phyloP scores from a whole-genome alignment of 2,888 invertebrate species.

The Luperina testacea region DNA sequence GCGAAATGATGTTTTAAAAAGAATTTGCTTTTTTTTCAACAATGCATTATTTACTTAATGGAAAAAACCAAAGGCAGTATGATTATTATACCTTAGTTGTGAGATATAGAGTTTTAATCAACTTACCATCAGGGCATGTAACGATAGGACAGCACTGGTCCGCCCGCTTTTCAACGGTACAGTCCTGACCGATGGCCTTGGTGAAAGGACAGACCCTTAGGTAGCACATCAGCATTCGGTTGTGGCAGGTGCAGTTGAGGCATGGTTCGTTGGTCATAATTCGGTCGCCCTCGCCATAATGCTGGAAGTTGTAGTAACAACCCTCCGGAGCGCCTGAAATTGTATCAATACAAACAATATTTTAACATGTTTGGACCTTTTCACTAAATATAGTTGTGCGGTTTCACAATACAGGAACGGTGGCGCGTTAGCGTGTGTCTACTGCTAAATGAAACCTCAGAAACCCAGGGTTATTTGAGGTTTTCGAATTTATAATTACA shows the following conservation, averaged over 20 bases:
- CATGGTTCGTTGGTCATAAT: constrained; percentile 98
- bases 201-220: constrained; percentile 98
- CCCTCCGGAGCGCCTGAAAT: constrained; percentile 91
- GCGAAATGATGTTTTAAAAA: not conserved
- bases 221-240: constrained; percentile 98
- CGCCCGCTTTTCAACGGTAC: constrained; percentile 96
- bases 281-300: constrained; percentile 97
- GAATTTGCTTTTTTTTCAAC: not conserved
- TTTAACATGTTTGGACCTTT: not conserved
- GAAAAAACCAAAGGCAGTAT: not conserved
- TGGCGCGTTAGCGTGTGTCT: not conserved
- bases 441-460: not conserved
- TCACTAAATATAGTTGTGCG: not conserved
- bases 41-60: no score
- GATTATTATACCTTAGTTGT: not conserved
- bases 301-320: constrained; percentile 98
- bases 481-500: not conserved
- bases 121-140: constrained; percentile 97
- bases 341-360: constrained; percentile 10
- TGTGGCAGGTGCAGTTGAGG: constrained; percentile 98
- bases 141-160: constrained; percentile 98
- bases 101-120: not conserved
- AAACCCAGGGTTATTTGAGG: not conserved
- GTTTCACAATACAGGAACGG: not conserved
- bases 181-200: constrained; percentile 97